Conservation (phyloP, 1,140 invertebrate species). For the Drosophila bipectinata region DNA sequence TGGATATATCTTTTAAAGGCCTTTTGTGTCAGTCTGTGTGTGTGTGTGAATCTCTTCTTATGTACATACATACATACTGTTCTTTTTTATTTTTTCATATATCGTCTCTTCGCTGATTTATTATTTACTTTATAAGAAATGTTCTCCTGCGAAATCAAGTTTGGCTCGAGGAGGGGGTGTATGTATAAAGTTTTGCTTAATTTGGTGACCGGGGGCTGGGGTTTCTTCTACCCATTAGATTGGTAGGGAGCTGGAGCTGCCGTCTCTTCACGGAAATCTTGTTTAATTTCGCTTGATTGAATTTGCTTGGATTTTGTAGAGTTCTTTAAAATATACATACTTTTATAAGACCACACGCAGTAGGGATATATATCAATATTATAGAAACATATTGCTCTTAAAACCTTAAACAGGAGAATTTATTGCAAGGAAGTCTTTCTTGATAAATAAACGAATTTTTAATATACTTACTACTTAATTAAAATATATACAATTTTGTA, state of each 20-base stretch:
- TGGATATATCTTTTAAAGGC: slow-evolving; percentile 21
- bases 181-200: slow-evolving; percentile 52
- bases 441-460: slow-evolving; percentile 13
- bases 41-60: slow-evolving; percentile 32
- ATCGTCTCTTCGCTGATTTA: slow-evolving; percentile 72
- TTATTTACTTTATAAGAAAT: slow-evolving; percentile 75
- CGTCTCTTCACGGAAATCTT: slow-evolving; percentile 69
- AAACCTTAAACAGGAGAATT: slow-evolving; percentile 56
- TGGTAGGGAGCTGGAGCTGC: neutral
- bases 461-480: too few relatives aligned
- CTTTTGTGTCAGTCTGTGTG: neutral
- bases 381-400: slow-evolving; percentile 47
- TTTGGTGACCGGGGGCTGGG: slow-evolving; percentile 33
- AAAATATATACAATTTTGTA: too few relatives aligned
- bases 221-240: slow-evolving; percentile 56
- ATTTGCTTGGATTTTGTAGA: slow-evolving; percentile 52
- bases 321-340: neutral
- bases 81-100: slow-evolving; percentile 51
- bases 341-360: slow-evolving; percentile 2
- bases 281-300: slow-evolving; percentile 77
- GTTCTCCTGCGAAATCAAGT: slow-evolving; percentile 48
- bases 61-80: slow-evolving; percentile 10
- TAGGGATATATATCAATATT: slow-evolving; percentile 49
- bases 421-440: slow-evolving; percentile 45
- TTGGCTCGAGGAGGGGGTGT: slow-evolving; percentile 29